phyloP scores from a whole-genome alignment of 1,140 invertebrate genomes.

The Rhopalosiphum padi region DNA sequence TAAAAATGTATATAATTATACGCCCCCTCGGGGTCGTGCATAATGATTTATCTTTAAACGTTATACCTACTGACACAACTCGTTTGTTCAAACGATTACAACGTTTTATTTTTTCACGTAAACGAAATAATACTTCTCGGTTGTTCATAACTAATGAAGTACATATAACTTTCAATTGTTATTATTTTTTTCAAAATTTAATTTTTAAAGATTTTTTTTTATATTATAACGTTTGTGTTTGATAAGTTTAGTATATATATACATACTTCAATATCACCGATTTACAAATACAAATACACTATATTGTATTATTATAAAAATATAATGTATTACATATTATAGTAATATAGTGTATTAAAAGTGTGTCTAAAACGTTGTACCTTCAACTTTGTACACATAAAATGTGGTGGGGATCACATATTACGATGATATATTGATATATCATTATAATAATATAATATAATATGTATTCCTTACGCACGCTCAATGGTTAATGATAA shows the following conservation, averaged over 20 bases:
- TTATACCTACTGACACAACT: not conserved
- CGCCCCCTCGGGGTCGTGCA: not conserved
- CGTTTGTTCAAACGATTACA: not conserved
- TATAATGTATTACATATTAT: not conserved
- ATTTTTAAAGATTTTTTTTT: not conserved
- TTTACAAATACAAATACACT: not conserved
- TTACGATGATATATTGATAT: no score
- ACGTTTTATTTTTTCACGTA: not conserved
- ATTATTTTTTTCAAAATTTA: not conserved
- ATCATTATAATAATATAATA: no score
- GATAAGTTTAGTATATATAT: not conserved
- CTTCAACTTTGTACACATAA: not conserved
- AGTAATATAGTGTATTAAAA: not conserved
- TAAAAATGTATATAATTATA: not conserved
- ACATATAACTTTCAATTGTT: not conserved
- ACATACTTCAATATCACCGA: not conserved
- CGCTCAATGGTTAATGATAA: not conserved
- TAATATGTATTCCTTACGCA: not conserved
- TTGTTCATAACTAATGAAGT: not conserved
- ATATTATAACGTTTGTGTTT: not conserved
- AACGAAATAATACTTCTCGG: not conserved
- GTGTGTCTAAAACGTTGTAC: not conserved
- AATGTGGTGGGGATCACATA: not conserved
- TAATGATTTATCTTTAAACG: slow-evolving; percentile 3
- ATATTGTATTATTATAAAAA: not conserved